Evolutionary conservation across 2,113 vertebrate species (phyloP), one percentile per base, ranked within the genome.

Genomic region (Peucedramus taeniatus): DNA sequence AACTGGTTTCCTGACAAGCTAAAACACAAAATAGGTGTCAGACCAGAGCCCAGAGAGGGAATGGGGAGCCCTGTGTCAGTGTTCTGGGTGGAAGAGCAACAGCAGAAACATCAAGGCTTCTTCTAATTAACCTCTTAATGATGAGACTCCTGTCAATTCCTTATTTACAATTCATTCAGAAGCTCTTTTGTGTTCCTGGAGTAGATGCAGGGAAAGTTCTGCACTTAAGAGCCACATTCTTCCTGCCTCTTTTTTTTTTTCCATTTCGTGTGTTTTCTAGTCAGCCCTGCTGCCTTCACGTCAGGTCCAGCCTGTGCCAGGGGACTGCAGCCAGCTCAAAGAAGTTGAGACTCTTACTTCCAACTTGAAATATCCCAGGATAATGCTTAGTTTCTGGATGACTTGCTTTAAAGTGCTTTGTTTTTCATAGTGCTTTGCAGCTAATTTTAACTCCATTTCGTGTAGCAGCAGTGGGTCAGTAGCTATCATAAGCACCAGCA

Each of bases 371-470:
- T 87, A 93, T 59, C 87, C 89, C 33, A 10, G 65, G 39, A 71
- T 81, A 84, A 94, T 89, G 83, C 89, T 89, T 42, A 65, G 83
- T 92, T 95, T 87, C 91, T 91, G 80, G 83, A 86, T 77, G 86
- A 59, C 70, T 90, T 93, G 79, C 26, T 2, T 72, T 50, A 44
- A 83, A 94, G 79, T 45, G 66, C n/a, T 72, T 66, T 72, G 45
- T 83, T 83, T 82, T 66, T n/a, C 64, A 1, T 50, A 28, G 61
- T 18, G 9, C 88, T 84, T 85, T 57, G 65, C 83, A 81, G 85
- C 79, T 97, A 88, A 94, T 94, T 93, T 96, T 93, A 95, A 70
- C 93, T 94, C 70, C 18, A 10, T 87, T 91, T 50, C 27, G 1
- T 85, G 68, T 50, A 76, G 74, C 91, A 82, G 69, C 91, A 75